Base-by-base conservation (phyloP, 1,140 invertebrate genomes). In the Aphis craccivora region DNA sequence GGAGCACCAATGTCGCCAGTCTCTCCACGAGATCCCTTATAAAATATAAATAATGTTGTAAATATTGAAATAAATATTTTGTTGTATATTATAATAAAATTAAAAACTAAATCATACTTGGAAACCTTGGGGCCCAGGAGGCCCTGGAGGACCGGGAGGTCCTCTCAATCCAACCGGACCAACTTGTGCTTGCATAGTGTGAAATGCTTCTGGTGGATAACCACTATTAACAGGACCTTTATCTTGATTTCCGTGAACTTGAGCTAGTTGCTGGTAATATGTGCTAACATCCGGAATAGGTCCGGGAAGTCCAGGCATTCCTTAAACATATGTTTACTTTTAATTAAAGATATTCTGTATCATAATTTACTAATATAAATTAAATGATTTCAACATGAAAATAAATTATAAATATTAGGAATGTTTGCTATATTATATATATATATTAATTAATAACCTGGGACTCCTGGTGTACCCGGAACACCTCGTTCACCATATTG, bases 71-170 rank as follows among this genome's bases (percentile, higher is more conserved):
- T 7, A 90, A 60, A 60, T 37, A 60, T 40, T 35, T 55, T 35
- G 22, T n/a, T n/a, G 0, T 2, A 60, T 53, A 35, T 20, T 35
- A 9, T 51, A 30, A 55, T 40, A 60, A 55, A 35, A 25, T 91
- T 81, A 23, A 83, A n/a, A 81, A 51, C 14, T 83, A 25, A 48
- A n/a, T 14, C n/a, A 55, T 83, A 93, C 97, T 94, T 96, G 95
- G 93, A 96, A 96, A 37, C 98, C 98, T 96, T 98, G 97, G 89
- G 98, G 97, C 40, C 97, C 98, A 95, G 97, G 96, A 18, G 97
- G 97, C 23, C 97, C 97, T 94, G 96, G 95, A 43, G 96, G 95
- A 84, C 96, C 96, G 95, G 96, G 96, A 93, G 96, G 95, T 94
- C 97, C 97, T 95, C 97, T 95, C 6, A 97, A 96, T 86, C 97